phyloP scores from a whole-genome alignment of 2,888 invertebrate species.

The Apotomis betuletana region DNA sequence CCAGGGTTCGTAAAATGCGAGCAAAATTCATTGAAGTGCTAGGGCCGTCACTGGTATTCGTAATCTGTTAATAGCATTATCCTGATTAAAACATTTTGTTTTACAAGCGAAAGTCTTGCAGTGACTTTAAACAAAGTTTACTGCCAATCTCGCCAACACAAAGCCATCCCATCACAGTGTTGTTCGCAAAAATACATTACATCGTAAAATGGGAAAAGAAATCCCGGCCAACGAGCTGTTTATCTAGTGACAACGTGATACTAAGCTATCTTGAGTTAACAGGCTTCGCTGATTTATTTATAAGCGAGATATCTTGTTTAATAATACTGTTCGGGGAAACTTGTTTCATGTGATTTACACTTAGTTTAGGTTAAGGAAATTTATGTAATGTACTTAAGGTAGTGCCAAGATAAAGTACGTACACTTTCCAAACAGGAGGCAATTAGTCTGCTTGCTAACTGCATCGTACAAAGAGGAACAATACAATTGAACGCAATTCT shows the following conservation, averaged over 20 bases:
- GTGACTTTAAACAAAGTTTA: conserved; percentile 31
- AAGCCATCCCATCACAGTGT: conserved; percentile 42
- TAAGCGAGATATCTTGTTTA: conserved; percentile 19
- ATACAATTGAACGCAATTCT: conserved; percentile 33
- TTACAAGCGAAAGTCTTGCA: not conserved
- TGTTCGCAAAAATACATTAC: conserved; percentile 48
- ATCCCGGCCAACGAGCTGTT: conserved; percentile 47
- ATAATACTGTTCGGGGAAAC: conserved; percentile 5
- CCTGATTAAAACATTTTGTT: conserved; percentile 18
- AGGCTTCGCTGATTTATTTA: conserved; percentile 38
- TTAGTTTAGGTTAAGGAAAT: not conserved
- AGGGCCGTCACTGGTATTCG: too few species aligned
- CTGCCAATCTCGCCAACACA: conserved; percentile 39
- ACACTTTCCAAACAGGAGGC: conserved; percentile 24
- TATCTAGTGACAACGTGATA: conserved; percentile 44
- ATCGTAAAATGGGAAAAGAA: conserved; percentile 49
- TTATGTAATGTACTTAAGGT: not conserved
- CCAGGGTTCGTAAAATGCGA: too few species aligned
- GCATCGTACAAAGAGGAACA: conserved; percentile 53
- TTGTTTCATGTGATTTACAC: not conserved
- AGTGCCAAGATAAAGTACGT: not conserved
- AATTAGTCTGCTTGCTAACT: conserved; percentile 44
- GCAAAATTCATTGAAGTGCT: too few species aligned
- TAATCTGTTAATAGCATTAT: not conserved
- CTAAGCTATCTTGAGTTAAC: conserved; percentile 43